Conservation (phyloP, 2,888 invertebrate species). For the Hydroisotoma schaefferi region DNA sequence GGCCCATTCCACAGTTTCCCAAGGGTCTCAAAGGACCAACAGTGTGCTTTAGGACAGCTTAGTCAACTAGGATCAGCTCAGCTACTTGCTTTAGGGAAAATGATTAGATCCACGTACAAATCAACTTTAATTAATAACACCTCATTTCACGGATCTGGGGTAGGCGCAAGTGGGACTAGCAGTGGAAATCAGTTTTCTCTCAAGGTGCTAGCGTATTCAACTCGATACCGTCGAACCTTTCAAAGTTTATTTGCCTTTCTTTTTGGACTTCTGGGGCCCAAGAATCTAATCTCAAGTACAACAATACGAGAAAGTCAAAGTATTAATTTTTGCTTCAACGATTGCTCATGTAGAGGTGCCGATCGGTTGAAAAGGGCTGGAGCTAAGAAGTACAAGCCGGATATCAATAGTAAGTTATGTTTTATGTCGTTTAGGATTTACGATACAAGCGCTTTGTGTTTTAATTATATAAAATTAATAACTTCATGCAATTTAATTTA, state of each 20-base stretch:
- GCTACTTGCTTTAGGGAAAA: constrained; percentile 71
- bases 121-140: constrained; percentile 35
- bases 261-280: constrained; percentile 66
- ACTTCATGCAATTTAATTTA: background rate
- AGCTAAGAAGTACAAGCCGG: constrained; percentile 40
- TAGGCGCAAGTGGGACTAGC: constrained; percentile 10
- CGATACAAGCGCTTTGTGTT: background rate
- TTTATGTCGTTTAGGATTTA: background rate
- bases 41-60: constrained; percentile 76
- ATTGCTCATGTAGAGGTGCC: constrained; percentile 74
- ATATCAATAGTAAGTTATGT: constrained; percentile 27
- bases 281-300: constrained; percentile 61
- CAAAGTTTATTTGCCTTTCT: constrained; percentile 81
- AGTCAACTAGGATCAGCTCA: constrained; percentile 78
- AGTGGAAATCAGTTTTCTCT: constrained; percentile 35
- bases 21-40: constrained; percentile 62
- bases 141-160: too few relatives aligned
- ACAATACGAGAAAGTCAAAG: constrained; percentile 72
- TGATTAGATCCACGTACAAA: constrained; percentile 61
- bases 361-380: constrained; percentile 57
- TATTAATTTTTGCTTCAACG: constrained; percentile 77
- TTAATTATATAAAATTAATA: background rate
- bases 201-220: constrained; percentile 50
- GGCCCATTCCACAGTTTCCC: constrained; percentile 84
- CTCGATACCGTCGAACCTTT: constrained; percentile 74